phyloP scores from a whole-genome alignment of 2,797 vertebrate genomes.

The Sebastiscus tertius region DNA sequence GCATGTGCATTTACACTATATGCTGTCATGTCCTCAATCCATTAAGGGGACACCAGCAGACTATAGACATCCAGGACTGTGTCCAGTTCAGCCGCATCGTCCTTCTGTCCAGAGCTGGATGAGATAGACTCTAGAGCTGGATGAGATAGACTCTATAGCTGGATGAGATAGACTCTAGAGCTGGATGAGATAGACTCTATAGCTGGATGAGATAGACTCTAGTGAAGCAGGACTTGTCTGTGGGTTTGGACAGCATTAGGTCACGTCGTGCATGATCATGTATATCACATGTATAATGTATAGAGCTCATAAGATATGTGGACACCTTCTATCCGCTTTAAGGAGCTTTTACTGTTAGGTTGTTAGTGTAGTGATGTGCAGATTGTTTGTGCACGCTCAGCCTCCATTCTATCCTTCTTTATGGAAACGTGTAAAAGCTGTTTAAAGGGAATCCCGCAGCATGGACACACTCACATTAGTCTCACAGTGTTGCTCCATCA shows the following conservation, averaged over 20 bases:
- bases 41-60: not conserved
- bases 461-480: not conserved
- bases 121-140: not conserved
- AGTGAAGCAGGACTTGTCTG: not conserved
- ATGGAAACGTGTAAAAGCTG: not conserved
- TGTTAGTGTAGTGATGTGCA: not conserved
- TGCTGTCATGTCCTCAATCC: not conserved
- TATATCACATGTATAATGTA: not conserved
- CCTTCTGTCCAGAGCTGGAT: not conserved
- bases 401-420: not conserved
- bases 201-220: not conserved
- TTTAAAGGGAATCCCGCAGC: not conserved
- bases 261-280: not conserved
- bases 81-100: slow-evolving; percentile 1
- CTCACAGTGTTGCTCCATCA: not conserved
- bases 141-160: no score
- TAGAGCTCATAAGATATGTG: not conserved
- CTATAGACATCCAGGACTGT: not conserved
- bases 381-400: not conserved
- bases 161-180: no score
- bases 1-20: not conserved
- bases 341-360: not conserved
- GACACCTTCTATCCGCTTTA: not conserved
- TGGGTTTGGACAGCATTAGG: not conserved
- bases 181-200: no score